Conservation (phyloP, 2,797 vertebrate genomes). For the Linurgus olivaceus region DNA sequence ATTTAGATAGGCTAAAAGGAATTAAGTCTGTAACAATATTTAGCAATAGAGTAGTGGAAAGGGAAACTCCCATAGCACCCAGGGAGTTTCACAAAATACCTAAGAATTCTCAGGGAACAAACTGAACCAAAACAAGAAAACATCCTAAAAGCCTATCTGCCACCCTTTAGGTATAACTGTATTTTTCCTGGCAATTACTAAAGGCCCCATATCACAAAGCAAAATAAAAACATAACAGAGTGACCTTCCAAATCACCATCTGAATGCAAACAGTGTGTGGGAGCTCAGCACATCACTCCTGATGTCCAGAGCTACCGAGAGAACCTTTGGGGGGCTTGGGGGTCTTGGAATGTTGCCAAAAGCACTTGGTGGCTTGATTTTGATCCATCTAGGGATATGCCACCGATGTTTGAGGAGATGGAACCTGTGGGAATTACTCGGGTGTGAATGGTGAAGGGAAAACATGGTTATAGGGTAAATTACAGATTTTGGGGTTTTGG, state of each 20-base stretch:
- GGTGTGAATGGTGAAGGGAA: too few species aligned
- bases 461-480: too few species aligned
- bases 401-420: too few species aligned
- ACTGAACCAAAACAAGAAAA: neutral
- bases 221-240: neutral
- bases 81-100: neutral
- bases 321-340: too few species aligned
- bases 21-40: neutral
- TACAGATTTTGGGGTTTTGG: too few species aligned
- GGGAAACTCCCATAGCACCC: neutral
- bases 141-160: neutral
- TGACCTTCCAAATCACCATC: neutral
- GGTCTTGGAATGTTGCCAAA: too few species aligned
- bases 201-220: neutral
- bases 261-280: neutral
- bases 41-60: neutral
- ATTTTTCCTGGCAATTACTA: constrained; percentile 5
- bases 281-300: too few species aligned
- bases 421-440: too few species aligned
- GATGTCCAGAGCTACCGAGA: too few species aligned
- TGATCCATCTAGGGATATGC: too few species aligned
- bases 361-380: too few species aligned
- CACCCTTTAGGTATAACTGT: neutral
- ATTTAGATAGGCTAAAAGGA: neutral
- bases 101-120: neutral